phyloP scores from a whole-genome alignment of 1,140 invertebrate species.

The Dufourea novaeangliae region DNA sequence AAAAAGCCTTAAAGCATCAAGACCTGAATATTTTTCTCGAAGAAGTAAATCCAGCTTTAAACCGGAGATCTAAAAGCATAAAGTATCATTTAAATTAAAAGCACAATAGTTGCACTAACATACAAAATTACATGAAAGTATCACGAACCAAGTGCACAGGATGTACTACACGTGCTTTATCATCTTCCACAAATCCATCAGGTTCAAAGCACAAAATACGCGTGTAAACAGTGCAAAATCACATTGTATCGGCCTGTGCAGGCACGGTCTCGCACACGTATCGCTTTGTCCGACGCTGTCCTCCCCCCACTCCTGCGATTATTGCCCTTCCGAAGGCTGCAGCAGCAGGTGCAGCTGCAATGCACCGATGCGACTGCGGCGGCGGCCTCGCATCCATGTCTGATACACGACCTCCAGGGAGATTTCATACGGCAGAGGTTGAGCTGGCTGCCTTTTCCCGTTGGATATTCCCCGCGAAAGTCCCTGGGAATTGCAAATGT shows the following conservation, averaged over 20 bases:
- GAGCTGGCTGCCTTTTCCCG: constrained; percentile 30
- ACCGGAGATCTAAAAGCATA: too few species aligned
- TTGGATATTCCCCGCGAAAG: constrained; percentile 65
- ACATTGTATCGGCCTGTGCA: not conserved
- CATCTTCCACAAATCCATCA: too few species aligned
- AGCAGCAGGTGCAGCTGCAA: constrained; percentile 25
- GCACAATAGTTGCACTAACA: too few species aligned
- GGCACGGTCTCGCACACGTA: not conserved
- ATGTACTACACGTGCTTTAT: too few species aligned
- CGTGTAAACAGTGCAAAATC: not conserved
- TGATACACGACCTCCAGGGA: constrained; percentile 56
- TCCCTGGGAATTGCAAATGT: constrained; percentile 77
- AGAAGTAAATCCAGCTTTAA: too few species aligned
- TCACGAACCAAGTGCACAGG: too few species aligned
- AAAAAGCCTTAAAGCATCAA: too few species aligned
- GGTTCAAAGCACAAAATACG: not conserved
- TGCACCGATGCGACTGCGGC: not conserved
- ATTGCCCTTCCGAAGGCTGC: constrained; percentile 42
- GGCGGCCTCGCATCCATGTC: constrained; percentile 52
- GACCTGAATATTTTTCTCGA: too few species aligned
- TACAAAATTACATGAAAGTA: too few species aligned
- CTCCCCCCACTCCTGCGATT: constrained; percentile 35
- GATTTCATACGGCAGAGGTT: constrained; percentile 67
- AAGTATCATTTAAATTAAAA: too few species aligned
- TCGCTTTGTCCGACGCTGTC: too few species aligned